phyloP scores from a whole-genome alignment of 1,140 invertebrate genomes.

The Caenorhabditis brenneri region DNA sequence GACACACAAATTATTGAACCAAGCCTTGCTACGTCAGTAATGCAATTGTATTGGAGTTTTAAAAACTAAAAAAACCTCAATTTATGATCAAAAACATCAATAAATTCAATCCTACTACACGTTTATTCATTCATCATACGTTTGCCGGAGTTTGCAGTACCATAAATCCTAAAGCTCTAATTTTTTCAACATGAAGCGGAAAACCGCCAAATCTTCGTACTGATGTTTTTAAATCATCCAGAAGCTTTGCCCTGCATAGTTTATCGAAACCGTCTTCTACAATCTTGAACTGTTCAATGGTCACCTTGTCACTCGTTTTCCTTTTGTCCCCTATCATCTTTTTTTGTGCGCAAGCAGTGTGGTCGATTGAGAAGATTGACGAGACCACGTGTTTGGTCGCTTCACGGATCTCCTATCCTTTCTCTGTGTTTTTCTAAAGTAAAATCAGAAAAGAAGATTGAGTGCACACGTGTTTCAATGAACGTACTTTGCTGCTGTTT shows the following conservation, averaged over 20 bases:
- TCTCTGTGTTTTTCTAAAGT: neutral
- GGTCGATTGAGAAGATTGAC: neutral
- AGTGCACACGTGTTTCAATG: constrained; percentile 32
- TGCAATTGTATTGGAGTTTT: too few relatives aligned
- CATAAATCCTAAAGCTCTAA: too few relatives aligned
- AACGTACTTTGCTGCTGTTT: constrained; percentile 37
- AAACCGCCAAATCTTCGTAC: too few relatives aligned
- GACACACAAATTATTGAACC: too few relatives aligned
- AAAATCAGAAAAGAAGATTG: neutral
- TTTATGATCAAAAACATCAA: too few relatives aligned
- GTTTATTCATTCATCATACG: too few relatives aligned
- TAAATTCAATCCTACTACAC: too few relatives aligned
- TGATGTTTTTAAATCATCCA: neutral
- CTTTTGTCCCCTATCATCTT: neutral
- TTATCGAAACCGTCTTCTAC: neutral
- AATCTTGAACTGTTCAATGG: neutral
- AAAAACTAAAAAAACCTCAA: too few relatives aligned
- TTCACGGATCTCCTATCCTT: constrained; percentile 8
- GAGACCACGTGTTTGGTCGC: constrained; percentile 26
- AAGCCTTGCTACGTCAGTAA: too few relatives aligned
- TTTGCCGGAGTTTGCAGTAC: too few relatives aligned
- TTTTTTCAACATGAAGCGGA: too few relatives aligned
- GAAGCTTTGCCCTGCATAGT: neutral
- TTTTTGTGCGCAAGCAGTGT: neutral
- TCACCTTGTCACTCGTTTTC: neutral